Conservation (phyloP, 2,888 invertebrate species). For the Pseudanteris insignis region DNA sequence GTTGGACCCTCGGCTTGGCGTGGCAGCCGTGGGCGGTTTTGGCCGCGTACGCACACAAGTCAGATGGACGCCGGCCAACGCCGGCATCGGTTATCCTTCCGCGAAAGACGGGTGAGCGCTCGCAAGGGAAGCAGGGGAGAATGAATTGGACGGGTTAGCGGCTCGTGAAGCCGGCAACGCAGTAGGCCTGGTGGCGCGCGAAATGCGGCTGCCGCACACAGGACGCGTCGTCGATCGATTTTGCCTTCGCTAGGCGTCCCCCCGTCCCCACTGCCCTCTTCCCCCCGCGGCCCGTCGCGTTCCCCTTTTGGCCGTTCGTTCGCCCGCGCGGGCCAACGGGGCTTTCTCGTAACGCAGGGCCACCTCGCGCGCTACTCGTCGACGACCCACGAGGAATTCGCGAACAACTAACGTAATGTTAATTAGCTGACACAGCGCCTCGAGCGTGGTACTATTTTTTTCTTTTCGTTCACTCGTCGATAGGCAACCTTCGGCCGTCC, state of each 20-base stretch:
- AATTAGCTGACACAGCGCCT: too few species aligned
- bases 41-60: conserved; percentile 16
- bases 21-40: conserved; percentile 27
- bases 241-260: conserved; percentile 26
- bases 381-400: too few species aligned
- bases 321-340: too few species aligned
- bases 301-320: conserved; percentile 14
- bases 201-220: conserved; percentile 51
- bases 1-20: conserved; percentile 26
- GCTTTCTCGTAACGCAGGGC: too few species aligned
- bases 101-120: conserved; percentile 38
- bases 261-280: conserved; percentile 9
- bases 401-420: too few species aligned
- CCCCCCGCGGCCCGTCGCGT: conserved; percentile 16
- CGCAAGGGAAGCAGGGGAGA: conserved; percentile 57
- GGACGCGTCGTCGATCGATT: conserved; percentile 57
- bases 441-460: too few species aligned
- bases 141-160: conserved; percentile 59
- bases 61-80: conserved; percentile 15
- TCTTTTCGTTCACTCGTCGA: too few species aligned
- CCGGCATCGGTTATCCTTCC: conserved; percentile 36
- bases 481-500: too few species aligned
- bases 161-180: conserved; percentile 45
- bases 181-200: conserved; percentile 45
- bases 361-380: too few species aligned